Conservation (phyloP, 2,113 vertebrate genomes). For the Perognathus longimembris region DNA sequence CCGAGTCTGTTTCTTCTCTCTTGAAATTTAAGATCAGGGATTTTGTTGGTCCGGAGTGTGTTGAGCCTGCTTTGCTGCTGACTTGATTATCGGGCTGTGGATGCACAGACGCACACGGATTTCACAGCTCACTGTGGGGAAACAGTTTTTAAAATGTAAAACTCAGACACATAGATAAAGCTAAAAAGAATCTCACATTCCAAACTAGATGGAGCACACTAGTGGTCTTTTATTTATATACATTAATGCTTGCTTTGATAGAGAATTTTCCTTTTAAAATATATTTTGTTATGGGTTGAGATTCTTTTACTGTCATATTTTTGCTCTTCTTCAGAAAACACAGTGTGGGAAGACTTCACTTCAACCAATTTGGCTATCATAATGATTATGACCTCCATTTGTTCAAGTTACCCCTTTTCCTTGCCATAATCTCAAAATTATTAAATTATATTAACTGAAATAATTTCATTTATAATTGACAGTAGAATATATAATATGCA, state of each 20-base stretch:
- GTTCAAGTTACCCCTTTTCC: not conserved
- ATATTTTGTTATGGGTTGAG: not conserved
- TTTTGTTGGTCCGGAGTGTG: slow-evolving; percentile 36
- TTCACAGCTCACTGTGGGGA: not conserved
- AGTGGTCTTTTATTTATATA: not conserved
- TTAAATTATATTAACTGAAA: slow-evolving; percentile 38
- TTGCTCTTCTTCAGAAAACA: not conserved
- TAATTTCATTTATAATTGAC: slow-evolving; percentile 41
- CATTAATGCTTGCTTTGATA: slow-evolving; percentile 20
- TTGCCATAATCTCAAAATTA: slow-evolving; percentile 18
- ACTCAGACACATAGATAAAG: not conserved
- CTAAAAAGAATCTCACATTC: not conserved
- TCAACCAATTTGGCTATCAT: not conserved
- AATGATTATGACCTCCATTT: not conserved
- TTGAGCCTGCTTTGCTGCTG: slow-evolving; percentile 31
- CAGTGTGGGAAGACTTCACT: not conserved
- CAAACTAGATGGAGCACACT: not conserved
- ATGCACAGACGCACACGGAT: not conserved
- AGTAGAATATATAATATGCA: not conserved
- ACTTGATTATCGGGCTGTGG: slow-evolving; percentile 10
- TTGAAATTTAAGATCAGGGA: slow-evolving; percentile 72
- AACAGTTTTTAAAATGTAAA: slow-evolving; percentile 24
- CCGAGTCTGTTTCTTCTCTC: slow-evolving; percentile 78
- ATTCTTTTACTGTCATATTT: not conserved
- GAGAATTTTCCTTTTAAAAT: slow-evolving; percentile 24